Evolutionary conservation across 2,797 vertebrate genomes (phyloP).

Genomic region (Ambastaia sidthimunki): DNA sequence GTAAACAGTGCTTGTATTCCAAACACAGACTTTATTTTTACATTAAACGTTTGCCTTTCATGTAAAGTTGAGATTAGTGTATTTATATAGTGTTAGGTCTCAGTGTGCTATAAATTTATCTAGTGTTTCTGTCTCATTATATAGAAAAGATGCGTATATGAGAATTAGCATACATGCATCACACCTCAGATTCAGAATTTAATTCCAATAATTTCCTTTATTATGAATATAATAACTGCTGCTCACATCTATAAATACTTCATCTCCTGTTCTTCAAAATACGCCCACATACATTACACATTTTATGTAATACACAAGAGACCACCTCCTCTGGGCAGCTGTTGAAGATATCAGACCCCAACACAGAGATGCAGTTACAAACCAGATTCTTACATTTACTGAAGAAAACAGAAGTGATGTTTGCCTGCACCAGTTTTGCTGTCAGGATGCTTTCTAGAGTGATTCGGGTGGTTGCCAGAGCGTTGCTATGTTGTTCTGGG

Average conservation of each 20-base stretch:
- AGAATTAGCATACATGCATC: too few relatives aligned
- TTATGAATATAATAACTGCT: background rate
- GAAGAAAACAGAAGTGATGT: background rate
- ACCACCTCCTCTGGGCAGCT: slow-evolving; percentile 17
- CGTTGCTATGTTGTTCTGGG: too few relatives aligned
- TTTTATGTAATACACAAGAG: slow-evolving; percentile 28
- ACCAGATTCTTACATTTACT: background rate
- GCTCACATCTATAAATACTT: background rate
- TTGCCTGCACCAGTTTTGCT: background rate
- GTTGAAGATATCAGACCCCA: slow-evolving; percentile 6
- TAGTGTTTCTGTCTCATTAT: too few relatives aligned
- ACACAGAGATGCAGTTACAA: background rate
- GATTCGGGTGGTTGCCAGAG: too few relatives aligned
- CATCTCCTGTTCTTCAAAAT: background rate
- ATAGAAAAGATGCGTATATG: too few relatives aligned
- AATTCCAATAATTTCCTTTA: background rate
- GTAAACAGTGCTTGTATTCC: too few relatives aligned
- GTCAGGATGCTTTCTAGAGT: background rate
- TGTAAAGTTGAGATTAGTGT: background rate
- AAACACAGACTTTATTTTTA: too few relatives aligned
- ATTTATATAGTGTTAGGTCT: background rate
- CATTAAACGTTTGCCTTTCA: too few relatives aligned
- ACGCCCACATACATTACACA: slow-evolving; percentile 40
- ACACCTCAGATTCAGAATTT: too few relatives aligned
- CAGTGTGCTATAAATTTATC: background rate